Base-by-base conservation (phyloP, 2,888 invertebrate genomes). In the Meghimatium bilineatum region DNA sequence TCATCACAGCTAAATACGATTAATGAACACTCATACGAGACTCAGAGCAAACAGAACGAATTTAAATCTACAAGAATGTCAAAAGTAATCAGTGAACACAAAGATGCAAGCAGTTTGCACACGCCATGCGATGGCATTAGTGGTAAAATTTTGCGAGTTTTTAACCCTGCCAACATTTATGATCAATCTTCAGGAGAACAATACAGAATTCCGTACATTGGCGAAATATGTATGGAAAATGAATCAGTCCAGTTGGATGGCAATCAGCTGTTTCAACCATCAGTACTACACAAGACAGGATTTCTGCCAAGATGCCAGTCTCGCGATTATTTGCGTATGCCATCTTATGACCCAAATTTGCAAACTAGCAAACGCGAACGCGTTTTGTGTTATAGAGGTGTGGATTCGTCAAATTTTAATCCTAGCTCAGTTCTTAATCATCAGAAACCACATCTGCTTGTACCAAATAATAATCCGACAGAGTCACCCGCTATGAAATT, bases 161-260 rank as follows among this genome's bases (percentile, higher is more conserved):
- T 10, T 0, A 26, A 38, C 8, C 36, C 36, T 36, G 26, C 38
- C 23, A 3, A 38, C 23, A 71, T 12, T 71, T 67, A 26, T 29
- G n/a, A 6, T 12, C 36, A 26, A 26, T 26, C 23, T 23, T 23
- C 71, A 38, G 38, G 14, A 32, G 67, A 52, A 14, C 10, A 0
- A 12, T 29, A 20, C 34, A 44, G 44, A 44, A 63, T 67, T 49
- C 60, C 75, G 0, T 32, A 17, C 66, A 74, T 72, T 29, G 60
- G 63, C 44, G 74, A 74, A 56, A 36, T 81, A 0, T 81, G 81
- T 38, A n/a, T 74, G 72, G 74, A 81, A 12, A 56, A 81, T 6
- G 44, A 29, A 10, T 23, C 38, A 26, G 26, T 10, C 2, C 10
- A 2, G 10, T 74, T 67, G 1, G 49, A 26, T 32, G 71, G 36